A percentile compares a stretch with the other conserved stretches of the same genome.
Conservation (phyloP, 1,140 invertebrate species). For the Lineus longissimus region DNA sequence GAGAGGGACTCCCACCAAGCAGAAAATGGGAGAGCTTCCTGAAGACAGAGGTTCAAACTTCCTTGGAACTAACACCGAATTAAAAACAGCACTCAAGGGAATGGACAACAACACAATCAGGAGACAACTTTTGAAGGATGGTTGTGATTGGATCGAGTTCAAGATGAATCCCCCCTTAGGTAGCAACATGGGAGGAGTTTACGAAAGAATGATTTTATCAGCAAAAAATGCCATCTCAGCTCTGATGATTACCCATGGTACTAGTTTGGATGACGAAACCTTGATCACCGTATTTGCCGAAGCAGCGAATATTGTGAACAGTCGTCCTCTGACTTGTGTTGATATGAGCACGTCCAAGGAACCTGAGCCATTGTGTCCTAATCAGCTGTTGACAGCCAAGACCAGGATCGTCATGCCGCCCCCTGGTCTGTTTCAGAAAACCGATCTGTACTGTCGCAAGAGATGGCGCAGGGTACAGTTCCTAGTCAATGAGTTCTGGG, state of each 20-base stretch:
- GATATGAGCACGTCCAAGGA: conserved; percentile 9
- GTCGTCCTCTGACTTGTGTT: conserved; percentile 8
- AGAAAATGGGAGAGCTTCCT: conserved; percentile 17
- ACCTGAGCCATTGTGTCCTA: conserved; percentile 17
- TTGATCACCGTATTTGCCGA: conserved; percentile 15
- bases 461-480: conserved; percentile 18
- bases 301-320: conserved; percentile 10
- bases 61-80: neutral
- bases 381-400: conserved; percentile 21
- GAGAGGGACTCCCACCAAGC: neutral
- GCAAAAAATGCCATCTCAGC: conserved; percentile 2
- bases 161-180: neutral
- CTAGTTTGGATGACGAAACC: conserved; percentile 10
- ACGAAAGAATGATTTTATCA: conserved; percentile 22
- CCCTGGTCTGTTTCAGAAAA: conserved; percentile 11
- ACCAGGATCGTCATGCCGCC: conserved; percentile 12
- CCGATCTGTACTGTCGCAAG: conserved; percentile 12
- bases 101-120: neutral
- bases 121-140: neutral
- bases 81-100: conserved; percentile 4
- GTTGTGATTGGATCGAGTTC: conserved; percentile 7
- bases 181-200: conserved; percentile 15
- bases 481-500: conserved; percentile 22
- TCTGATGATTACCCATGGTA: neutral
- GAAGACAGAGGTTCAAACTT: conserved; percentile 14